Evolutionary conservation across 2,113 vertebrate genomes (phyloP).

Genomic region (Syngnathus floridae): DNA sequence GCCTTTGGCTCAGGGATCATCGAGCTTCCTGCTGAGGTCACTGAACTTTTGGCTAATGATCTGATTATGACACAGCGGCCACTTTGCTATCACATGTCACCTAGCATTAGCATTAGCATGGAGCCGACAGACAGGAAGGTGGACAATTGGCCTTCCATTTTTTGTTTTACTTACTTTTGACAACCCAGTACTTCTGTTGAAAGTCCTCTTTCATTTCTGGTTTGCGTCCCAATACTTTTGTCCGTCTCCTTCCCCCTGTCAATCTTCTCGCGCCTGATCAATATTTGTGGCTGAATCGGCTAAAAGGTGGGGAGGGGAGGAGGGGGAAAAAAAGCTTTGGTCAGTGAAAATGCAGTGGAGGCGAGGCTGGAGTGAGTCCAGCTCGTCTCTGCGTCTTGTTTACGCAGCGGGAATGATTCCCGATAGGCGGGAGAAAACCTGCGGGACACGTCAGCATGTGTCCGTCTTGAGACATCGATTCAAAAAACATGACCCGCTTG

Average conservation of each 20-base stretch:
- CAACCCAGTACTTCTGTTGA: not conserved
- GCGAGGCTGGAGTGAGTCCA: constrained; percentile 60
- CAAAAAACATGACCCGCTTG: constrained; percentile 68
- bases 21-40: constrained; percentile 49
- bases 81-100: constrained; percentile 9
- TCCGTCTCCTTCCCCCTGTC: not conserved
- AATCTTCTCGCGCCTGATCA: constrained; percentile 39
- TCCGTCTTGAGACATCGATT: constrained; percentile 66
- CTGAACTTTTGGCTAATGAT: constrained; percentile 51
- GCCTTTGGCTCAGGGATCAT: constrained; percentile 34
- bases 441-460: constrained; percentile 63
- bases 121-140: not conserved
- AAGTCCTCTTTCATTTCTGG: not conserved
- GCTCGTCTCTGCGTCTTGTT: constrained; percentile 63
- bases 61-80: constrained; percentile 35
- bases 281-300: constrained; percentile 70
- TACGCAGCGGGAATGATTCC: constrained; percentile 70
- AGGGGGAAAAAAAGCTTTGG: constrained; percentile 53
- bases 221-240: not conserved
- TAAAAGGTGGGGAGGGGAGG: constrained; percentile 47
- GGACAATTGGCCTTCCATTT: too few species aligned
- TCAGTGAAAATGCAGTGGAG: constrained; percentile 60
- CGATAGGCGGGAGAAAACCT: constrained; percentile 61
- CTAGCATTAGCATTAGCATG: not conserved
- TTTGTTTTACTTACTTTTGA: not conserved